A percentile compares a stretch with the other conserved stretches of the same genome.
Conservation (phyloP, 2,888 invertebrate species). For the Agriopis marginaria region DNA sequence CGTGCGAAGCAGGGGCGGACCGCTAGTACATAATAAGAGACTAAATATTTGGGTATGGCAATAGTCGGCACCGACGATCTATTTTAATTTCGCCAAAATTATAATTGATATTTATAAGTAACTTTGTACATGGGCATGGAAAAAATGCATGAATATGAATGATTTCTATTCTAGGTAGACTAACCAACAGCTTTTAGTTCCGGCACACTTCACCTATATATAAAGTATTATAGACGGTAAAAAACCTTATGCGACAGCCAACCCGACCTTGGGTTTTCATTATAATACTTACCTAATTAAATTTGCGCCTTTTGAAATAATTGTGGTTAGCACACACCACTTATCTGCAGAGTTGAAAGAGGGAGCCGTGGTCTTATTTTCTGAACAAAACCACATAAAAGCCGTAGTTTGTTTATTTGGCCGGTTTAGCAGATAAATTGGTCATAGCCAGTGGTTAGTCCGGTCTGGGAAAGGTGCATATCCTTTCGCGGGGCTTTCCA, state of each 20-base stretch:
- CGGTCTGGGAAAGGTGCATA: constrained; percentile 22
- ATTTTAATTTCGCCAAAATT: no score
- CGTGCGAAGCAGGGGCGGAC: no score
- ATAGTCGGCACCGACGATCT: no score
- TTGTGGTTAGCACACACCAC: constrained; percentile 19
- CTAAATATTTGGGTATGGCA: no score
- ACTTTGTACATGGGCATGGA: no score
- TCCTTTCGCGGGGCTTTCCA: constrained; percentile 36
- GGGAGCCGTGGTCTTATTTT: neutral
- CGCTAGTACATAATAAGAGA: no score
- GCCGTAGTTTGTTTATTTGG: neutral
- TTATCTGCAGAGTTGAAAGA: neutral
- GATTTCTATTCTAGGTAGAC: no score
- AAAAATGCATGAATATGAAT: no score
- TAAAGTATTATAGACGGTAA: constrained; percentile 8
- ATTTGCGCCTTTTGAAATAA: constrained; percentile 27
- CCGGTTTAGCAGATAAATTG: neutral
- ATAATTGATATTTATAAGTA: no score
- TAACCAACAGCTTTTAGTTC: neutral
- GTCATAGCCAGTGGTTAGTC: neutral
- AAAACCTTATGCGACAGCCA: constrained; percentile 18
- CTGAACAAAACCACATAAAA: neutral
- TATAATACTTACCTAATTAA: constrained; percentile 22
- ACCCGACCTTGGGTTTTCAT: constrained; percentile 25
- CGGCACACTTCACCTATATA: neutral